Percentiles rank a stretch among this genome's conserved stretches.
Conservation (phyloP, 2,113 vertebrate genomes). For the Daubentonia madagascariensis region DNA sequence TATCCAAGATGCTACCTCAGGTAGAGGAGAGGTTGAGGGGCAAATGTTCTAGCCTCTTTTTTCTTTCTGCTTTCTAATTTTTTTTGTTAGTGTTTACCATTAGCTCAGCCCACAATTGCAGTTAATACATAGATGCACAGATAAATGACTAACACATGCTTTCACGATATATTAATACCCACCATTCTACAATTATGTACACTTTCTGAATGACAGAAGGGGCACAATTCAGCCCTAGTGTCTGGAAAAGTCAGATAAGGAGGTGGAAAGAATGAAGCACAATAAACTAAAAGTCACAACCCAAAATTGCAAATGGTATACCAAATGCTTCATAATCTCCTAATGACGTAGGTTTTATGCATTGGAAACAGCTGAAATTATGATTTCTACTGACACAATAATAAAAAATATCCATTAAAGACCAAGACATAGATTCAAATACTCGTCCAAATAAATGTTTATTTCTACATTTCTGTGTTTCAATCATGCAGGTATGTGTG, state of each 20-base stretch:
- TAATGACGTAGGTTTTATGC: background rate
- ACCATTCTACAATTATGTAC: background rate
- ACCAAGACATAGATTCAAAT: background rate
- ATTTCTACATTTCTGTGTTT: background rate
- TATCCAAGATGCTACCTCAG: background rate
- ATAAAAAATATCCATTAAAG: background rate
- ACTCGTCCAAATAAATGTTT: background rate
- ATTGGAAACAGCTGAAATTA: background rate
- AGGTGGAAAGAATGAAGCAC: background rate
- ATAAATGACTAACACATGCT: background rate
- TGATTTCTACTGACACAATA: background rate
- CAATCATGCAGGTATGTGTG: background rate
- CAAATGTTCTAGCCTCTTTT: background rate
- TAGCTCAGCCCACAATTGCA: background rate
- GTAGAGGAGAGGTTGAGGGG: background rate
- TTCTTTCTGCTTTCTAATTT: background rate
- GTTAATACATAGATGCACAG: background rate
- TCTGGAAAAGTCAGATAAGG: conserved; percentile 32
- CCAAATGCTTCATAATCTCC: background rate
- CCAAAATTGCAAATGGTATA: background rate
- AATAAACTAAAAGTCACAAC: background rate
- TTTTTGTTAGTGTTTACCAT: background rate
- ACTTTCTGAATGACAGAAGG: background rate
- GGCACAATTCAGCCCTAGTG: background rate
- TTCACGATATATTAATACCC: background rate